phyloP scores from a whole-genome alignment of 2,888 invertebrate genomes.

The Tillus elongatus region DNA sequence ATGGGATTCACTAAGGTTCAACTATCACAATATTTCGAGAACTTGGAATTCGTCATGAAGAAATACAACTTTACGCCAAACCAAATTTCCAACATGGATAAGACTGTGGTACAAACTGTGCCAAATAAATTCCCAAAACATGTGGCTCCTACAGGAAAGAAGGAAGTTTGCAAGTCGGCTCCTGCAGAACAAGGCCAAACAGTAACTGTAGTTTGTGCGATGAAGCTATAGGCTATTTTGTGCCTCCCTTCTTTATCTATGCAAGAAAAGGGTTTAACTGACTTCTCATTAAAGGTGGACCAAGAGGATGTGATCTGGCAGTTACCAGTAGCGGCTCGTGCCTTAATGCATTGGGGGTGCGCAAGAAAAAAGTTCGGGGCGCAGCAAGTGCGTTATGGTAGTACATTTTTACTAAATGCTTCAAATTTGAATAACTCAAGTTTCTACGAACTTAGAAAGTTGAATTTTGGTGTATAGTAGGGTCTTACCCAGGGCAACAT shows the following conservation, averaged over 20 bases:
- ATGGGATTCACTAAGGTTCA: too few relatives aligned
- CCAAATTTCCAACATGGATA: slow-evolving; percentile 25
- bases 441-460: too few relatives aligned
- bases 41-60: slow-evolving; percentile 9
- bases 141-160: slow-evolving; percentile 15
- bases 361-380: too few relatives aligned
- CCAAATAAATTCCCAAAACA: slow-evolving; percentile 21
- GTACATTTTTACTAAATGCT: too few relatives aligned
- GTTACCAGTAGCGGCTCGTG: too few relatives aligned
- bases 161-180: slow-evolving; percentile 13
- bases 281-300: slow-evolving; percentile 9
- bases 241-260: slow-evolving; percentile 14
- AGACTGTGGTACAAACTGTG: slow-evolving; percentile 24
- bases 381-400: too few relatives aligned
- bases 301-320: too few relatives aligned
- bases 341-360: too few relatives aligned
- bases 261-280: slow-evolving; percentile 13
- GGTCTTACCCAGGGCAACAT: too few relatives aligned
- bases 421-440: too few relatives aligned
- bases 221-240: slow-evolving; percentile 12
- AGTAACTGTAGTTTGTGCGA: slow-evolving; percentile 20
- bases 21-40: slow-evolving; percentile 15
- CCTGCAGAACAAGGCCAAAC: slow-evolving; percentile 23
- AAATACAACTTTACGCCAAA: slow-evolving; percentile 21
- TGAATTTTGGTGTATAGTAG: too few relatives aligned